These are phyloP conservation scores for Oryzias celebensis DNA, from an alignment of 2,113 vertebrate genomes.

Conservation along the genomic window DNA sequence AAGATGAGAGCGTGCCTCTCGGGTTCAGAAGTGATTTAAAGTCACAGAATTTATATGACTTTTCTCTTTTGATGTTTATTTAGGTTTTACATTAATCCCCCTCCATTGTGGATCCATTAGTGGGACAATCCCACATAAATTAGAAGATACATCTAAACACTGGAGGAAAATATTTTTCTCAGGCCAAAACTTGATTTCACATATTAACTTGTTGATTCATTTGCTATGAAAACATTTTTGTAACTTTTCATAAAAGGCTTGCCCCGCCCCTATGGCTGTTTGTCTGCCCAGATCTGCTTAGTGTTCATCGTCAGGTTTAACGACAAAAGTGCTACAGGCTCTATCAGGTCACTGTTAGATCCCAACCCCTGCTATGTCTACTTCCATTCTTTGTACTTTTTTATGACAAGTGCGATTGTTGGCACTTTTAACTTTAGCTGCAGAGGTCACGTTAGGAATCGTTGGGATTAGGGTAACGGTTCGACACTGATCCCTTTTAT, in stretches of 20 bases:
- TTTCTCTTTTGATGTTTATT: neutral
- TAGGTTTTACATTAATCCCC: neutral
- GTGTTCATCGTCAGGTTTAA: conserved; percentile 24
- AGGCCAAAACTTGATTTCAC: no score
- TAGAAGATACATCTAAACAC: no score
- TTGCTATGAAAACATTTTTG: neutral
- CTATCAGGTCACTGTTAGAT: conserved; percentile 67
- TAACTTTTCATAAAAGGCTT: neutral
- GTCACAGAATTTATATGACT: conserved; percentile 1
- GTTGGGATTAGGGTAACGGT: conserved; percentile 58
- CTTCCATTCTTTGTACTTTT: conserved; percentile 46
- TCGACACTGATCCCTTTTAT: conserved; percentile 68
- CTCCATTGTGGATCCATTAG: neutral
- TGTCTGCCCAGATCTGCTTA: conserved; percentile 16
- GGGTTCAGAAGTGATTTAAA: conserved; percentile 22
- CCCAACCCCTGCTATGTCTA: conserved; percentile 41
- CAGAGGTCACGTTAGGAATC: conserved; percentile 27
- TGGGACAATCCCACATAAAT: no score
- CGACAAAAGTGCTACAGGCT: conserved; percentile 47
- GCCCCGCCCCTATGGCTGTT: conserved; percentile 2
- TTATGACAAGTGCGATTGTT: conserved; percentile 21
- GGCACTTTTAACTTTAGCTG: conserved; percentile 12
- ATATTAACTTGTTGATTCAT: no score
- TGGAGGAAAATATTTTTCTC: no score
- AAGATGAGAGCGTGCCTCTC: conserved; percentile 23